phyloP scores from a whole-genome alignment of 2,113 vertebrate genomes.

The Saimiri boliviensis region DNA sequence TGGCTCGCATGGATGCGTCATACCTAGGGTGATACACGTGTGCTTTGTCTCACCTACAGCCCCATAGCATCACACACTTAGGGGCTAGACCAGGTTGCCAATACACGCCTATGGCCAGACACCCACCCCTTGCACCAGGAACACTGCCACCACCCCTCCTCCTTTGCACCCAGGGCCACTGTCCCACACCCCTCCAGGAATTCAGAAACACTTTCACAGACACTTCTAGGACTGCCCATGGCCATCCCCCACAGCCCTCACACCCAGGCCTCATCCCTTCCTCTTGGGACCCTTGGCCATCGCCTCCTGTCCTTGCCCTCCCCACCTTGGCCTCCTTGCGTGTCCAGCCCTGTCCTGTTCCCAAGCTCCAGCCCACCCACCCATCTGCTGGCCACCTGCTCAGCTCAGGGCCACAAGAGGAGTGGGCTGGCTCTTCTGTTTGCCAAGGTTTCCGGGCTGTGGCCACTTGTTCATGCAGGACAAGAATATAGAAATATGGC shows the following conservation, averaged over 20 bases:
- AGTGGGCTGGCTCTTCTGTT: not conserved
- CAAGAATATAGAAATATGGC: not conserved
- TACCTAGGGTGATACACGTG: fast-evolving
- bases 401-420: not conserved
- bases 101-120: not conserved
- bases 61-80: not conserved
- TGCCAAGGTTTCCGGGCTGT: slow-evolving; percentile 24
- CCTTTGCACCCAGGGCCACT: too few species aligned
- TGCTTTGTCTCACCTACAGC: not conserved
- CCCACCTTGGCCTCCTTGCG: not conserved
- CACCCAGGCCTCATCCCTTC: not conserved
- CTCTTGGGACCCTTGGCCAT: not conserved
- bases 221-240: not conserved
- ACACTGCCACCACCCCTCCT: not conserved
- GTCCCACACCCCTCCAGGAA: too few species aligned
- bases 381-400: slow-evolving; percentile 42
- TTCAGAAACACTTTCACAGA: not conserved
- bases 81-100: not conserved
- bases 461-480: not conserved
- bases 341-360: not conserved
- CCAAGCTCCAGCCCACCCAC: not conserved
- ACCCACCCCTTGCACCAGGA: not conserved
- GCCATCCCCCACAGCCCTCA: not conserved
- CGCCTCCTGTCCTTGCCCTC: not conserved
- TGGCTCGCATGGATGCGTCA: not conserved